phyloP scores from a whole-genome alignment of 2,888 invertebrate genomes.

The Oscheius myriophilus region DNA sequence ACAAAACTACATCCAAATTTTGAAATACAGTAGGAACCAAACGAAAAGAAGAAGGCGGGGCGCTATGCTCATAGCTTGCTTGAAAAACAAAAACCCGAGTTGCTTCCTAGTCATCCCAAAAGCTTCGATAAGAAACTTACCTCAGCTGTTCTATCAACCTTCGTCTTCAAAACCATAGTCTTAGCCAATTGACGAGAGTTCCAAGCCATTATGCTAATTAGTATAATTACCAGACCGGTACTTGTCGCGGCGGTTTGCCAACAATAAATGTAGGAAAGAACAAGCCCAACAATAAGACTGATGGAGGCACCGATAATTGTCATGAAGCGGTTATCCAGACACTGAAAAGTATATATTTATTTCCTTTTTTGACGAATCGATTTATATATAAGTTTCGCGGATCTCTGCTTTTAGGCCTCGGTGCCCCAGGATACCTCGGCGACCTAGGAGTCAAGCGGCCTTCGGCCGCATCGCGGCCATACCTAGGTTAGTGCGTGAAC shows the following conservation, averaged over 20 bases:
- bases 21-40: too few species aligned
- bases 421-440: too few species aligned
- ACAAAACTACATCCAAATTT: too few species aligned
- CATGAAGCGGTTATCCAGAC: conserved; percentile 50
- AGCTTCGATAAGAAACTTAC: background rate
- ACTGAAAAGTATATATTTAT: conserved; percentile 34
- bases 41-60: too few species aligned
- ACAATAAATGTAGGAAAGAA: conserved; percentile 43
- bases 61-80: too few species aligned
- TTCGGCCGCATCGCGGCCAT: too few species aligned
- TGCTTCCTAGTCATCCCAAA: too few species aligned
- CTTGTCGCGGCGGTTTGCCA: conserved; percentile 44
- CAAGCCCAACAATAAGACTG: conserved; percentile 33
- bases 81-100: too few species aligned
- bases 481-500: too few species aligned
- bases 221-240: conserved; percentile 6
- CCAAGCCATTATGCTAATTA: conserved; percentile 28
- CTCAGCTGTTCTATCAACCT: conserved; percentile 37
- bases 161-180: conserved; percentile 36
- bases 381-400: too few species aligned
- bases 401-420: too few species aligned
- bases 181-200: conserved; percentile 33
- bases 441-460: too few species aligned
- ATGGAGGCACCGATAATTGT: conserved; percentile 40
- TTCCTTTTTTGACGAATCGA: background rate